These are phyloP conservation scores for Strongylocentrotus purpuratus DNA, from an alignment of 35 echinoderm and acorn worm species.

Conservation along the genomic window DNA sequence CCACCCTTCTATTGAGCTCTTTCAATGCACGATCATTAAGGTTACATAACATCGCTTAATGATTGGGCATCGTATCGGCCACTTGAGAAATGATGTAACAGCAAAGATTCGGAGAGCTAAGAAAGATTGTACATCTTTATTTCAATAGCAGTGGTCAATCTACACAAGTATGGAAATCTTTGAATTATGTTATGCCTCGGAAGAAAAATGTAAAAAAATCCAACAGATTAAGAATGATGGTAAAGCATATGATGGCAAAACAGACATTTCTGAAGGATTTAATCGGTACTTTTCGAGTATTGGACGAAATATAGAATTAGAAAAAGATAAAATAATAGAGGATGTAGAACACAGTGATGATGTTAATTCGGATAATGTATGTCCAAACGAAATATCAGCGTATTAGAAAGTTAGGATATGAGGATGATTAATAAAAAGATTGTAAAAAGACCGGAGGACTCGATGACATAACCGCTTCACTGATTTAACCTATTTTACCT, in stretches of 20 bases:
- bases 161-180: conserved; percentile 19
- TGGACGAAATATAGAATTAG: no score
- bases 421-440: no score
- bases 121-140: background rate
- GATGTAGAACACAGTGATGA: background rate
- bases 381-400: no score
- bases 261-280: background rate
- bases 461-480: no score
- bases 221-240: background rate
- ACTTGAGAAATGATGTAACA: conserved; percentile 24
- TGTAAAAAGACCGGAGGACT: no score
- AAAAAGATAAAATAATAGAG: background rate
- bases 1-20: no score
- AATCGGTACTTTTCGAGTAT: no score
- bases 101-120: conserved; percentile 4
- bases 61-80: no score
- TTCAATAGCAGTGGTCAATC: conserved; percentile 24
- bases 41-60: background rate
- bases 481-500: no score
- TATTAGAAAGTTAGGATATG: no score
- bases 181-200: conserved; percentile 15
- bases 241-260: background rate
- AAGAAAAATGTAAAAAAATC: conserved; percentile 10
- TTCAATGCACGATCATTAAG: no score
- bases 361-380: no score